Conservation (phyloP, 2,797 vertebrate species). For the Paedocypris micromegethes region DNA sequence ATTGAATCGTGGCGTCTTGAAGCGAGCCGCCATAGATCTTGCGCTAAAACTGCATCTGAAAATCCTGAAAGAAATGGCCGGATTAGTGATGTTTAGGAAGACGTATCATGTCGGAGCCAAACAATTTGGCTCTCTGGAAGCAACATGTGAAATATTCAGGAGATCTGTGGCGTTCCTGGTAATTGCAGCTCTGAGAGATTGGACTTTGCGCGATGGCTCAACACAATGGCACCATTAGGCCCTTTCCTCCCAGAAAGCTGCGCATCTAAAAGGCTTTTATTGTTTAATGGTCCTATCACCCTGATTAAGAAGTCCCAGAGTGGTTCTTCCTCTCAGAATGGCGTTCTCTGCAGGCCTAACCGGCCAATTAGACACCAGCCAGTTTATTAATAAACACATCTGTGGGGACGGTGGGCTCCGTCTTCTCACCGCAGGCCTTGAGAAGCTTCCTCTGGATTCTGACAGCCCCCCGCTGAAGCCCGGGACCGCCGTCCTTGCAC, state of each 20-base stretch:
- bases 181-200: not conserved
- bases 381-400: slow-evolving; percentile 58
- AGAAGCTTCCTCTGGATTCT: slow-evolving; percentile 26
- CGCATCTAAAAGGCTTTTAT: slow-evolving; percentile 31
- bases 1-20: too few species aligned
- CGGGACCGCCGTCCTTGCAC: slow-evolving; percentile 18
- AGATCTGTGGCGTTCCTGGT: not conserved
- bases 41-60: too few species aligned
- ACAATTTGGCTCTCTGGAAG: not conserved
- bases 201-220: slow-evolving; percentile 1
- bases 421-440: slow-evolving; percentile 35
- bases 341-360: slow-evolving; percentile 46
- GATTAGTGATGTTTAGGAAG: too few species aligned
- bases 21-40: too few species aligned
- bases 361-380: slow-evolving; percentile 54
- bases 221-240: slow-evolving; percentile 1
- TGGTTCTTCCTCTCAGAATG: slow-evolving; percentile 43
- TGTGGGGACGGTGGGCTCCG: slow-evolving; percentile 42
- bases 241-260: slow-evolving; percentile 26
- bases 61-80: too few species aligned
- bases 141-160: not conserved
- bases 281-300: slow-evolving; percentile 43
- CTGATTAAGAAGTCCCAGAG: slow-evolving; percentile 35
- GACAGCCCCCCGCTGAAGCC: slow-evolving; percentile 34
- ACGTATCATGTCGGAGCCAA: too few species aligned